Base-by-base conservation (phyloP, 2,797 vertebrate genomes). In the Muraenolepis orangiensis region DNA sequence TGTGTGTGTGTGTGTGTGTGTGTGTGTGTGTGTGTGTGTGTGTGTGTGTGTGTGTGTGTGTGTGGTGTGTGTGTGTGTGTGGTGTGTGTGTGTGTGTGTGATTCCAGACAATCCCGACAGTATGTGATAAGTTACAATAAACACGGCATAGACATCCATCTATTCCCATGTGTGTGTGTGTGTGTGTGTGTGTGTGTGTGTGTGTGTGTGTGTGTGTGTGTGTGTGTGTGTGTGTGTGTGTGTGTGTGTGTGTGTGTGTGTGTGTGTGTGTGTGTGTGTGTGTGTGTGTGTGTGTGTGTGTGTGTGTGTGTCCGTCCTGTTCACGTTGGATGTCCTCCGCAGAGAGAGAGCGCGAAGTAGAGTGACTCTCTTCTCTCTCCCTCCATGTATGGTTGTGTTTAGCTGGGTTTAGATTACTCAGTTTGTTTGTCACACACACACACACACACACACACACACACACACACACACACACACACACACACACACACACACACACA, bases 371-470 rank as follows among this genome's bases (percentile, higher is more conserved):
- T 14, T 42, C 40, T 26, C 23, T 26, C 20, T 61, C 20, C 86
- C 71, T 88, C 90, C 91, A 87, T 92, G 87, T 93, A 92, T 86
- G 92, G 91, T 14, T 84, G 78, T 91, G 91, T 92, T 92, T 86
- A 38, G 51, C 51, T 57, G 20, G n/a, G 51, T 57, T 57, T 23
- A 23, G 51, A 8, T 57, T 20, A n/a, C 51, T 20, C 20, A 8
- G 6, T 51, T 51, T 1, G n/a, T 57, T 3, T 6, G 20, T 57
- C 51, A 16, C 51, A 8, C 20, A n/a, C n/a, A n/a, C n/a, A n/a
- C n/a, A n/a, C n/a, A n/a, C n/a, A n/a, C n/a, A n/a, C n/a, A n/a
- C n/a, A n/a, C n/a, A n/a, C n/a, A n/a, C n/a, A n/a, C n/a, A n/a
- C n/a, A n/a, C n/a, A n/a, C n/a, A n/a, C n/a, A n/a, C n/a, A n/a